Evolutionary conservation across 2,888 invertebrate genomes (phyloP), one percentile per base, ranked within the genome.

Genomic region (Yponomeuta evonymella): DNA sequence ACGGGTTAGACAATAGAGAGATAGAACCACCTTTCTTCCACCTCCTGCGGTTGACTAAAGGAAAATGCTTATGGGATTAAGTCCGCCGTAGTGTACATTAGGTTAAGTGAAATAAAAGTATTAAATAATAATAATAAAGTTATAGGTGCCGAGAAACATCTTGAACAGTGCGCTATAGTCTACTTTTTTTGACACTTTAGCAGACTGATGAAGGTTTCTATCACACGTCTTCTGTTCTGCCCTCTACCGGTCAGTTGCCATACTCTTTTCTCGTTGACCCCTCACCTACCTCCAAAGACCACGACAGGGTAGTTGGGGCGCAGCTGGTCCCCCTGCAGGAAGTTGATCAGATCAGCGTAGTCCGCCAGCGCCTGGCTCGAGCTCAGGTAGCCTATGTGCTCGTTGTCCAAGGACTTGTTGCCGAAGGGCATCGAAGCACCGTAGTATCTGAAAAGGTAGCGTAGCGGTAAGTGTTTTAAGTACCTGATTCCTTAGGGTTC

Each of bases 321-420:
- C 72, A 81, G 73, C 29, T 73, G 65, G 74, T 88, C 80, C 68
- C 90, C 85, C 72, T 95, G 95, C n/a, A 98, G 83, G 79, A 94
- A 88, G 75, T 93, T 88, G 63, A 99, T 93, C 65, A 99, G 90
- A 71, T 95, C 94, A 0, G 97, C 97, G 85, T 95, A 99, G 91
- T 99, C 99, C 0, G 97, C 98, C 73, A 99, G 90, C 0, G 99
- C 98, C 90, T 99, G 99, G 70, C 96, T 95, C 0, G 97, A 95
- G 6, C 97, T 96, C 77, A 99, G 90, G 84, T 96, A 99, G 0
- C 97, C 97, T 66, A 95, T 89, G 82, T 96, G 92, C n/a, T 94
- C 89, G 2, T 94, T 93, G 75, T 94, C 93, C 73, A 94, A 81
- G 0, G 98, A 96, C 67, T 94, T 92, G 78, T 96, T 95, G 5